Evolutionary conservation across 2,797 vertebrate species (phyloP), one percentile per base, ranked within the genome.

Genomic region (Sebastes dallii): DNA sequence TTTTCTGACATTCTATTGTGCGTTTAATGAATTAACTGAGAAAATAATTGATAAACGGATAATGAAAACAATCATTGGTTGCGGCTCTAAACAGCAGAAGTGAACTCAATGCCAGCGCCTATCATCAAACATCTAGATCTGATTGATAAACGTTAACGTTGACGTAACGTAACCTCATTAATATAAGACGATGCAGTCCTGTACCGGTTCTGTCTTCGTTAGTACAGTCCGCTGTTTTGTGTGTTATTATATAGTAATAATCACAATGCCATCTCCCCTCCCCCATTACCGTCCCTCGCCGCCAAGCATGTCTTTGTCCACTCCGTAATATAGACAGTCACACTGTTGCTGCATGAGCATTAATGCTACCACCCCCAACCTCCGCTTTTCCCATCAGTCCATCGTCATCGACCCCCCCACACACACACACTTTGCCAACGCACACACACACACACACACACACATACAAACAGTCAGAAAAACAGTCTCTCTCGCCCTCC

Each of bases 221-320:
- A 73, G 66, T 66, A 42, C 75, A 72, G 34, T 85, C 78, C 60
- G 56, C 54, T 74, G 29, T 58, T 34, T 16, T 50, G 22, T 83
- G 76, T 67, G 46, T 86, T 82, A 81, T 22, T 46, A 12, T 58
- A 25, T 36, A 84, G 46, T 78, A 85, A 89, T 93, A 87, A 88
- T 87, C 78, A 80, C 86, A 86, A 89, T 84, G 59, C 81, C 77
- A 25, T 11, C 68, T 42, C 78, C 82, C 87, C 67, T 82, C 84
- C 90, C 88, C 86, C 85, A 72, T 25, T 78, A 6, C 67, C 67
- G 61, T 67, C 62, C 24, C 72, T 34, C 25, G 24, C 66, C 8
- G 69, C 77, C 79, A 79, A 83, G 36, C 81, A 73, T 52, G 71
- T 84, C 86, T 89, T 90, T 91, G 91, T 94, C 88, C 89, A 83